phyloP scores from a whole-genome alignment of 2,797 vertebrate genomes.

The Myotis vivesi region DNA sequence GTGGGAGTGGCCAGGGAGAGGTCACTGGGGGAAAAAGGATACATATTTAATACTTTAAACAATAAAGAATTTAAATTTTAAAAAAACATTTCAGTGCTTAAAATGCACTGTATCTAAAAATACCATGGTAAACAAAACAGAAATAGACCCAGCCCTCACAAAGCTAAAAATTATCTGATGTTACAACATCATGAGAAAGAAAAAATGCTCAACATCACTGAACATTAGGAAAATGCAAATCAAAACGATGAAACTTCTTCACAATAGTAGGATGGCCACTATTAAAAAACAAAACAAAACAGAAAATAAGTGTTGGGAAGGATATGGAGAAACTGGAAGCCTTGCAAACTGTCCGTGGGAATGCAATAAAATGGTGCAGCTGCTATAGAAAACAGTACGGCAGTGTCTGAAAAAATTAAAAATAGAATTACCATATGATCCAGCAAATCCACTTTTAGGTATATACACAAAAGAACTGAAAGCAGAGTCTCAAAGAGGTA shows the following conservation, averaged over 20 bases:
- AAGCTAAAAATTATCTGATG: neutral
- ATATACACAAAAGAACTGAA: neutral
- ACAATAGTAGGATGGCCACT: neutral
- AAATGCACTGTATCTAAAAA: neutral
- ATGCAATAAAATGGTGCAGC: neutral
- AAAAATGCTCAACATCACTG: neutral
- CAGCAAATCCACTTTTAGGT: conserved; percentile 10
- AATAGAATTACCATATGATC: neutral
- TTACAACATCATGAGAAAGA: neutral
- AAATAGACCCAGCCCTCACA: neutral
- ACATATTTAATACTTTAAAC: too few relatives aligned
- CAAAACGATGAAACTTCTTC: neutral
- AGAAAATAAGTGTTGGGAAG: neutral
- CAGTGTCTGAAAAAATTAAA: conserved; percentile 19
- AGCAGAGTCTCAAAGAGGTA: neutral
- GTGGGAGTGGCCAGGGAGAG: too few relatives aligned
- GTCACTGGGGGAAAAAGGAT: too few relatives aligned
- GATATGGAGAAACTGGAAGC: neutral
- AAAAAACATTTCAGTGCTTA: neutral
- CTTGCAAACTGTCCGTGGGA: neutral
- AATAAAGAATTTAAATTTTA: too few relatives aligned
- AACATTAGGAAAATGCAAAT: neutral
- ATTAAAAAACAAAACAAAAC: neutral
- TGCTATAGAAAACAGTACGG: neutral
- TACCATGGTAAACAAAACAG: neutral